phyloP scores from a whole-genome alignment of 92 coral and sea anemone species.

The Virgularia gustaviana region DNA sequence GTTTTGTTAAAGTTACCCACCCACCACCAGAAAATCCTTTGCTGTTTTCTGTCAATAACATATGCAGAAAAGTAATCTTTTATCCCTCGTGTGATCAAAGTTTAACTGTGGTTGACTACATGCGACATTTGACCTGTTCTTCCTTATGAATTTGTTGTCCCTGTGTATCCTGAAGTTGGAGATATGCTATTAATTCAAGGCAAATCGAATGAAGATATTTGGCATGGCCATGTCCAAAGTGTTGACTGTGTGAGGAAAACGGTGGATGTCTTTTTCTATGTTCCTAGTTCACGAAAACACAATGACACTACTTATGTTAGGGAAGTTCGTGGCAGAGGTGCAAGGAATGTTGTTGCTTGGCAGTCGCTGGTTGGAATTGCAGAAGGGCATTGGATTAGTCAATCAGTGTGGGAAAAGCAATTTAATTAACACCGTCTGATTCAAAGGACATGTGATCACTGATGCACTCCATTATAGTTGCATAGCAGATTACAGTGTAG shows the following conservation, averaged over 20 bases:
- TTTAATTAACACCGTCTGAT: not conserved
- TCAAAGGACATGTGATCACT: not conserved
- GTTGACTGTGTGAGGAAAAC: constrained; percentile 44
- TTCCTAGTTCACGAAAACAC: constrained; percentile 17
- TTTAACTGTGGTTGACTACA: constrained; percentile 55
- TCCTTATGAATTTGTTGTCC: constrained; percentile 40
- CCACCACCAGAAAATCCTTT: constrained; percentile 30
- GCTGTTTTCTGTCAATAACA: constrained; percentile 34
- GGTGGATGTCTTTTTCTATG: constrained; percentile 54
- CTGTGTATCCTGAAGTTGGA: constrained; percentile 50
- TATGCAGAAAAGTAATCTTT: constrained; percentile 52
- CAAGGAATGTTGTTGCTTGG: constrained; percentile 48
- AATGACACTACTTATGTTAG: constrained; percentile 25
- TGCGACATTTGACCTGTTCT: constrained; percentile 11
- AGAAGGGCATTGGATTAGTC: constrained; percentile 44
- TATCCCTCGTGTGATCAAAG: constrained; percentile 38
- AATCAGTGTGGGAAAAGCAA: constrained; percentile 37
- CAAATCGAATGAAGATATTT: constrained; percentile 44
- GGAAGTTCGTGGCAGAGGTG: constrained; percentile 36
- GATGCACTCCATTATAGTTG: not conserved
- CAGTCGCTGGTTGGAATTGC: constrained; percentile 38
- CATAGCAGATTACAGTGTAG: not conserved
- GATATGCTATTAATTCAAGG: constrained; percentile 64
- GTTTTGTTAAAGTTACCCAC: constrained; percentile 54
- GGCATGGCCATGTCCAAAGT: constrained; percentile 62